These are phyloP conservation scores for Pyralis farinalis DNA, from an alignment of 2,888 invertebrate genomes.

Conservation along the genomic window DNA sequence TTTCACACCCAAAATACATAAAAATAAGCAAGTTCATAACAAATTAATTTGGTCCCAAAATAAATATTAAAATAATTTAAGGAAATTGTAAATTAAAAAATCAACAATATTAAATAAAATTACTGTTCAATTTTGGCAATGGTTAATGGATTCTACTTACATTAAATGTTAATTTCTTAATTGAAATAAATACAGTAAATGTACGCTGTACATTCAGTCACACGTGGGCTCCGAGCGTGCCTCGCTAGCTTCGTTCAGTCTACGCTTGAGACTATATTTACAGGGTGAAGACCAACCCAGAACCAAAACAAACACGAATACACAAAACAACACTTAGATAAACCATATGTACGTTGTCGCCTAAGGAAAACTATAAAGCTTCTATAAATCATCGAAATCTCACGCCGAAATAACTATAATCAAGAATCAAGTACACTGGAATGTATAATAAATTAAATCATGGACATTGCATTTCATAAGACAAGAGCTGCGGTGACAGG, in stretches of 20 bases:
- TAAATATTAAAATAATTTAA: slow-evolving; percentile 76
- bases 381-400: slow-evolving; percentile 57
- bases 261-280: slow-evolving; percentile 56
- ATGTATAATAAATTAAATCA: slow-evolving; percentile 54
- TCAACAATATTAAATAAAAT: slow-evolving; percentile 69
- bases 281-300: slow-evolving; percentile 50
- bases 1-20: slow-evolving; percentile 72
- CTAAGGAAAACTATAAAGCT: slow-evolving; percentile 70
- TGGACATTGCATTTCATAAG: slow-evolving; percentile 47
- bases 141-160: slow-evolving; percentile 72
- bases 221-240: slow-evolving; percentile 50
- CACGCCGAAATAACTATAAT: slow-evolving; percentile 51
- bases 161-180: slow-evolving; percentile 65
- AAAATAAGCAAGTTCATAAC: slow-evolving; percentile 68
- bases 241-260: slow-evolving; percentile 39
- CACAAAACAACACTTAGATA: slow-evolving; percentile 58
- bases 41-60: slow-evolving; percentile 81
- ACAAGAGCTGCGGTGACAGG: slow-evolving; percentile 34
- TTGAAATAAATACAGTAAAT: slow-evolving; percentile 71
- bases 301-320: slow-evolving; percentile 57
- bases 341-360: slow-evolving; percentile 52
- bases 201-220: slow-evolving; percentile 60
- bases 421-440: slow-evolving; percentile 60
- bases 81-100: slow-evolving; percentile 61
- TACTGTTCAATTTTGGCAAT: slow-evolving; percentile 79